A percentile compares a stretch with the other conserved stretches of the same genome.
Conservation (phyloP, 2,113 vertebrate species). For the Nothocercus julius region DNA sequence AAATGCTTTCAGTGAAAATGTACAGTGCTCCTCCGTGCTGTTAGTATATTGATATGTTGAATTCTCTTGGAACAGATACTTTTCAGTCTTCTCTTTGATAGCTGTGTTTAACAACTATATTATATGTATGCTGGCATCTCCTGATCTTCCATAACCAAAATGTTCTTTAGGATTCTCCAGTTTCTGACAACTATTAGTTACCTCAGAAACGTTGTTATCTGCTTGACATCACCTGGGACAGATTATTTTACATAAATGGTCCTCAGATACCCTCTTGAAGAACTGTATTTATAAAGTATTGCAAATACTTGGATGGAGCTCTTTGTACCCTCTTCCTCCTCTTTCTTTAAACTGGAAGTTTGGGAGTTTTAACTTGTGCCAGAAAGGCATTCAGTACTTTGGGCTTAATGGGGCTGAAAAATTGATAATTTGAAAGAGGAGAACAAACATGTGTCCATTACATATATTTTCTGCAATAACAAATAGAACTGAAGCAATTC, state of each 20-base stretch:
- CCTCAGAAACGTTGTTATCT: not conserved
- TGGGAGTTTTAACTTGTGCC: not conserved
- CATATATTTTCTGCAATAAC: not conserved
- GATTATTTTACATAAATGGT: not conserved
- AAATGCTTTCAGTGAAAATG: not conserved
- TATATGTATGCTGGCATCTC: no score
- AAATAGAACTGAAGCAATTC: not conserved
- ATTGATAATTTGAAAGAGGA: not conserved
- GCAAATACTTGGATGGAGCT: not conserved
- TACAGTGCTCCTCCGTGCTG: not conserved
- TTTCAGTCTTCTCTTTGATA: not conserved
- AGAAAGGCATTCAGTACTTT: not conserved
- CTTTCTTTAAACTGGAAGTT: not conserved
- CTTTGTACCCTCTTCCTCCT: fast-evolving
- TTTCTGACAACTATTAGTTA: slow-evolving; percentile 6
- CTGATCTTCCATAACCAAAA: not conserved
- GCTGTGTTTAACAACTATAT: not conserved
- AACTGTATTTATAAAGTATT: not conserved
- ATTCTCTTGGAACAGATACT: not conserved
- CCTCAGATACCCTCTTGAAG: not conserved
- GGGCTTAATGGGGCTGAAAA: not conserved
- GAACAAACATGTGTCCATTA: not conserved
- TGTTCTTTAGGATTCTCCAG: fast-evolving
- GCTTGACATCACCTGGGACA: slow-evolving; percentile 12
- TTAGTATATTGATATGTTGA: fast-evolving